Base-by-base conservation (phyloP, 2,888 invertebrate genomes). In the Teinopalpus imperialis region DNA sequence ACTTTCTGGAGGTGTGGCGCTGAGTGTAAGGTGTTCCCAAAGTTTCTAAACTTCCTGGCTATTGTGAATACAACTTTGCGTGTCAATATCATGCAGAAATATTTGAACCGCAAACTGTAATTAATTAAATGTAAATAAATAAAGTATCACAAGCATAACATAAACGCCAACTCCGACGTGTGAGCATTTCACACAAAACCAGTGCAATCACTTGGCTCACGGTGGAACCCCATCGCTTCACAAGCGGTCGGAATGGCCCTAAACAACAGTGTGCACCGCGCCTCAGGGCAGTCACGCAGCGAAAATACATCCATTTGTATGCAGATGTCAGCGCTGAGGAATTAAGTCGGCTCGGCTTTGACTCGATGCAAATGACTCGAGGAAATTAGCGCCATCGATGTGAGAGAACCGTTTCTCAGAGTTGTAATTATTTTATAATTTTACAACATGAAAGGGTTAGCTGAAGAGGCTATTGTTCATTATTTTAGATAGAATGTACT, bases 291-390 rank as follows among this genome's bases (percentile, higher is more conserved):
- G 83, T 81, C 82, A 74, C 78, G 64, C 66, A 68, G 71, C 74
- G 73, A 80, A 82, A 87, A 86, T 83, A 85, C 81, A 71, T 66
- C 77, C 82, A 85, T 87, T 85, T 85, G 74, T 82, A 86, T 85
- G 67, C 69, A 71, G 69, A 71, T 69, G 72, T 81, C 80, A 80
- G 73, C 70, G 69, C 66, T 62, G 67, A 65, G 67, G 69, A 74
- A 75, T 78, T 78, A 79, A 78, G 71, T 72, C 72, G 52, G 43
- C 51, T 52, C 52, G 71, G 70, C 73, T 78, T 79, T 74, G 76
- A 71, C 71, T 71, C 66, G 66, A 73, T 71, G 81, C 77, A 76
- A 77, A 85, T 86, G 79, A 79, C 71, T 81, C 77, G 66, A 69
- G 75, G 72, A 79, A 85, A 87, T 87, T 73, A 82, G 81, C 74